Conservation (phyloP, 2,888 invertebrate genomes). For the Heliconius hortense region DNA sequence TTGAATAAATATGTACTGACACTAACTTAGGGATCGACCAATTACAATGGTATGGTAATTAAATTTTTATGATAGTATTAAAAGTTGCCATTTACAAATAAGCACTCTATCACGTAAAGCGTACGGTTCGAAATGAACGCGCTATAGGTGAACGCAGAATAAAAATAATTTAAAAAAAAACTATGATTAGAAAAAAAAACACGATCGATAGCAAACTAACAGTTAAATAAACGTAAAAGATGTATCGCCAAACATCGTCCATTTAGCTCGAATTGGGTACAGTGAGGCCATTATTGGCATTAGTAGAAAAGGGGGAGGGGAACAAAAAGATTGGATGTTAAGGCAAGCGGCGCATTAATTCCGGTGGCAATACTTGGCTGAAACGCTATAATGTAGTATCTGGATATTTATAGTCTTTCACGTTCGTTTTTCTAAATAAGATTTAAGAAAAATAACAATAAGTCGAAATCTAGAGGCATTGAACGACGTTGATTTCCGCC, state of each 20-base stretch:
- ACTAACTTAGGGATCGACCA: constrained; percentile 23
- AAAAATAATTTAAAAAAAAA: neutral
- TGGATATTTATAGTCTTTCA: constrained; percentile 68
- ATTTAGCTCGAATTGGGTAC: constrained; percentile 49
- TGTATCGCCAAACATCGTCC: constrained; percentile 43
- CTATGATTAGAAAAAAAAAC: constrained; percentile 25
- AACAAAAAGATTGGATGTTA: constrained; percentile 60
- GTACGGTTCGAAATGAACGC: neutral
- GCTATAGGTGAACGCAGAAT: neutral
- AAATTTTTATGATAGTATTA: constrained; percentile 8
- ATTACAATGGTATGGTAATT: constrained; percentile 28
- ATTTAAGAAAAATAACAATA: no score
- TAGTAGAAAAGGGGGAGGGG: constrained; percentile 53
- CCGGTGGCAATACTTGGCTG: constrained; percentile 62
- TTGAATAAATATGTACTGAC: constrained; percentile 10
- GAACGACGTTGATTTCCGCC: no score
- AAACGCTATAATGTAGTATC: constrained; percentile 64
- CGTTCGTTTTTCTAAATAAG: constrained; percentile 14
- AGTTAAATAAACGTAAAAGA: constrained; percentile 41
- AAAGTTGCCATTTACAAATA: neutral
- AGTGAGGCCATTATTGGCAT: constrained; percentile 60
- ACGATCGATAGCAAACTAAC: constrained; percentile 31
- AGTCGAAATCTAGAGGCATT: no score
- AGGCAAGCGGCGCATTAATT: constrained; percentile 70
- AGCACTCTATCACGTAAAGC: neutral